Conservation (phyloP, 1,140 invertebrate species). For the Thalassaphorura encarpata region DNA sequence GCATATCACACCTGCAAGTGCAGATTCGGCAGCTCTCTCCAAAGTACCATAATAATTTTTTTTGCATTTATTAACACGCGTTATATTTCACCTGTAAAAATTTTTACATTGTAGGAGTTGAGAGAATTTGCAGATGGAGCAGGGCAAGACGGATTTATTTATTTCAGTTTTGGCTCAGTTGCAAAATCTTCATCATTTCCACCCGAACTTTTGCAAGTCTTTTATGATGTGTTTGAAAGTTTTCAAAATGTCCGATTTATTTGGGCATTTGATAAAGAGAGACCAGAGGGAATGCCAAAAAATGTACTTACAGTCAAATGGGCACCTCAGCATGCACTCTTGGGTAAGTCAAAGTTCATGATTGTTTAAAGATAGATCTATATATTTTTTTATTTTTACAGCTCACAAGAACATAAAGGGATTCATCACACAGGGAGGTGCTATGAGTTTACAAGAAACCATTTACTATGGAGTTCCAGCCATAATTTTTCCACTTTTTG, state of each 20-base stretch:
- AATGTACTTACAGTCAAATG: constrained; percentile 62
- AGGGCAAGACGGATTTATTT: constrained; percentile 45
- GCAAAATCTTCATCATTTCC: constrained; percentile 41
- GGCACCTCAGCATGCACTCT: constrained; percentile 74
- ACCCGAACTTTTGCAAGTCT: constrained; percentile 36
- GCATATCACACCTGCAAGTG: not conserved
- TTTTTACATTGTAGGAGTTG: no score
- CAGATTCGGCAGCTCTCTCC: no score
- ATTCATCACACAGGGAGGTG: constrained; percentile 41
- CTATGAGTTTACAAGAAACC: constrained; percentile 39
- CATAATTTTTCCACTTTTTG: constrained; percentile 37
- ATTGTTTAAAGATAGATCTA: no score
- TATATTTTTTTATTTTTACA: no score
- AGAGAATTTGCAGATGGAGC: not conserved
- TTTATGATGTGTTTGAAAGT: constrained; percentile 46
- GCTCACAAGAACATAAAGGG: constrained; percentile 32
- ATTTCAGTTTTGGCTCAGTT: constrained; percentile 44
- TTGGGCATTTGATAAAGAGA: constrained; percentile 61
- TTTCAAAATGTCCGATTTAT: constrained; percentile 51
- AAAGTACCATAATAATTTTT: no score
- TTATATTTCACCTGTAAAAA: no score
- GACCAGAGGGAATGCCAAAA: constrained; percentile 48
- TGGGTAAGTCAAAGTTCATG: no score
- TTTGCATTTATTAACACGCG: no score
- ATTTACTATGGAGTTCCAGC: constrained; percentile 38